A percentile compares a stretch with the other conserved stretches of the same genome.
Evolutionary conservation across 2,797 vertebrate species (phyloP).

Genomic region (Cygnus olor): DNA sequence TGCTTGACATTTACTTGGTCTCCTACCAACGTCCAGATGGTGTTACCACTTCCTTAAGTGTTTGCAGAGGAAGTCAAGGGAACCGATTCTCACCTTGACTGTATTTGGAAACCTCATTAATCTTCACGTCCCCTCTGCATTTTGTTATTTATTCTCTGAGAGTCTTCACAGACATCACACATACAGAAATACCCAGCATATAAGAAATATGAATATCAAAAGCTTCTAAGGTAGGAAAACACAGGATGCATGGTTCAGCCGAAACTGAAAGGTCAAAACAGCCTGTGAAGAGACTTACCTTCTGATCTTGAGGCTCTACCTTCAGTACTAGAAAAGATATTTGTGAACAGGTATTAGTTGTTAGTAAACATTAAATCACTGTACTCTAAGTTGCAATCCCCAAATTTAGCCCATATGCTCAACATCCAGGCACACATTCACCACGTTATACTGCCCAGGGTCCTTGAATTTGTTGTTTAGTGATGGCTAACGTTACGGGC

Average conservation of each 20-base stretch:
- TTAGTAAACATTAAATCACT: background rate
- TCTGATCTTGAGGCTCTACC: background rate
- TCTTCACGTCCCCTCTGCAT: background rate
- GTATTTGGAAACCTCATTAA: background rate
- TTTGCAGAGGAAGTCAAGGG: background rate
- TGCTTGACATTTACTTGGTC: background rate
- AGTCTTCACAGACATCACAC: background rate
- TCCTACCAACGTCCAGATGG: background rate
- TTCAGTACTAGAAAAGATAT: conserved; percentile 51
- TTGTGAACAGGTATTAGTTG: background rate
- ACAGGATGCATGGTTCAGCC: rapidly evolving
- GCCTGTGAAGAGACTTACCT: conserved; percentile 10
- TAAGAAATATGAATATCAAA: background rate
- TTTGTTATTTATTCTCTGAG: background rate
- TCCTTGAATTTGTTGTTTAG: background rate
- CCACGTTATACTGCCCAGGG: rapidly evolving
- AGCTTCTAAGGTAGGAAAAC: background rate
- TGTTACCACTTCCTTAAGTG: background rate
- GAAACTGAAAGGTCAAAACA: background rate
- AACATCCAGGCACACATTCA: background rate
- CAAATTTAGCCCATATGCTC: background rate
- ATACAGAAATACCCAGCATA: background rate
- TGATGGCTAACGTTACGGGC: background rate
- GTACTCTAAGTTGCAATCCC: background rate
- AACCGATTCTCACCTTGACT: background rate